Conservation (phyloP, 2,113 vertebrate genomes). For the Pterocles gutturalis region DNA sequence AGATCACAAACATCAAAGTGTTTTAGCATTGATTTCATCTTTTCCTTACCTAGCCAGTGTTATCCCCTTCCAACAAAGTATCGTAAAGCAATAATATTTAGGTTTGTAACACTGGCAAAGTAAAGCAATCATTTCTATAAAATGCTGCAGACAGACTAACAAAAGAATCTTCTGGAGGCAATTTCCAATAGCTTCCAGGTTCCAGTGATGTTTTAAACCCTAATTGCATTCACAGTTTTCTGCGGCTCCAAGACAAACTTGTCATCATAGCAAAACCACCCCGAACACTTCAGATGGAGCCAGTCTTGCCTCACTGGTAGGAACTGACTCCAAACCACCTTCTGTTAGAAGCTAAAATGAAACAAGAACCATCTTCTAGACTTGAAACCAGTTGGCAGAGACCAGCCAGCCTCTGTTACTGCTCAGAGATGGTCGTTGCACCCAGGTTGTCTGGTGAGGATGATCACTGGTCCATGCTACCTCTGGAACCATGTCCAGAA, state of each 20-base stretch:
- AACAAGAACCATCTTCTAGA: not conserved
- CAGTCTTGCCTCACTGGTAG: not conserved
- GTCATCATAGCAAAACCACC: not conserved
- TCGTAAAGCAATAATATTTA: conserved; percentile 20
- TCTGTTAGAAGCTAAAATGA: not conserved
- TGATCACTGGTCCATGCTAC: not conserved
- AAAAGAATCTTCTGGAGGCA: not conserved
- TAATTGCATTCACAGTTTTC: not conserved
- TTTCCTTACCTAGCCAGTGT: not conserved
- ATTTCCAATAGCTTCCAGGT: not conserved
- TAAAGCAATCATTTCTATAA: not conserved
- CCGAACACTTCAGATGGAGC: rapidly evolving
- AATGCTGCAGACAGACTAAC: not conserved
- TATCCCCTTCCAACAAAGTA: not conserved
- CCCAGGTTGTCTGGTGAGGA: not conserved
- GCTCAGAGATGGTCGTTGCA: not conserved
- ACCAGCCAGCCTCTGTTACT: not conserved
- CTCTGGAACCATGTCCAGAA: not conserved
- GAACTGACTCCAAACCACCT: not conserved
- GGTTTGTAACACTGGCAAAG: not conserved
- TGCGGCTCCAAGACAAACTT: not conserved
- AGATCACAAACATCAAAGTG: not conserved
- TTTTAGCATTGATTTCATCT: not conserved
- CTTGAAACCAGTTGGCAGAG: not conserved
- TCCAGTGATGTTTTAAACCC: not conserved